Evolutionary conservation across 1,140 invertebrate genomes (phyloP).

Genomic region (Protaetia brevitarsis): DNA sequence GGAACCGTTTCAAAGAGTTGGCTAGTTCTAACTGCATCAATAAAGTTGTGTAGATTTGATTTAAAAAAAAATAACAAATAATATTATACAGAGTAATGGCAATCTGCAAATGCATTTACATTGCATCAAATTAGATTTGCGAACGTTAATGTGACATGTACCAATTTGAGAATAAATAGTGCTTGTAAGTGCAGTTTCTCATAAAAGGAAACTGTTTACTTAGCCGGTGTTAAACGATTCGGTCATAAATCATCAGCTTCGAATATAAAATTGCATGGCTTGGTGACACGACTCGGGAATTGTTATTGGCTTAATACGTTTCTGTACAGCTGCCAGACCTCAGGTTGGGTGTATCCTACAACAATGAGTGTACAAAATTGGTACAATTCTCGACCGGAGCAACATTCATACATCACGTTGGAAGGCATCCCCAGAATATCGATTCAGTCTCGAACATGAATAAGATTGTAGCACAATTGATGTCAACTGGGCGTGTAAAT

Average conservation of each 20-base stretch:
- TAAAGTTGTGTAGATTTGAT: no score
- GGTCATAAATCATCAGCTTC: neutral
- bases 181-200: neutral
- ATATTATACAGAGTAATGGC: no score
- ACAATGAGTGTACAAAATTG: constrained; percentile 7
- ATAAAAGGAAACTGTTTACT: constrained; percentile 2
- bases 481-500: constrained; percentile 36
- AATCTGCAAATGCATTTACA: no score
- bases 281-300: constrained; percentile 6
- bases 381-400: constrained; percentile 10
- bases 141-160: no score
- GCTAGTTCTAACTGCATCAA: no score
- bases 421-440: constrained; percentile 12
- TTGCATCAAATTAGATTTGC: no score
- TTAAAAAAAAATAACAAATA: no score
- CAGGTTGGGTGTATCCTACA: constrained; percentile 5
- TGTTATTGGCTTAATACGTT: constrained; percentile 13
- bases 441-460: constrained; percentile 29
- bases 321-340: neutral
- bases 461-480: constrained; percentile 32
- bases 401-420: constrained; percentile 1
- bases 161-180: no score
- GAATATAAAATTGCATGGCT: constrained; percentile 9
- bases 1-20: no score
- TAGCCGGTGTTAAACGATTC: neutral